Percentiles rank a stretch among this genome's conserved stretches.
Evolutionary conservation across 2,797 vertebrate species (phyloP).

Genomic region (Orestias chungarensis): DNA sequence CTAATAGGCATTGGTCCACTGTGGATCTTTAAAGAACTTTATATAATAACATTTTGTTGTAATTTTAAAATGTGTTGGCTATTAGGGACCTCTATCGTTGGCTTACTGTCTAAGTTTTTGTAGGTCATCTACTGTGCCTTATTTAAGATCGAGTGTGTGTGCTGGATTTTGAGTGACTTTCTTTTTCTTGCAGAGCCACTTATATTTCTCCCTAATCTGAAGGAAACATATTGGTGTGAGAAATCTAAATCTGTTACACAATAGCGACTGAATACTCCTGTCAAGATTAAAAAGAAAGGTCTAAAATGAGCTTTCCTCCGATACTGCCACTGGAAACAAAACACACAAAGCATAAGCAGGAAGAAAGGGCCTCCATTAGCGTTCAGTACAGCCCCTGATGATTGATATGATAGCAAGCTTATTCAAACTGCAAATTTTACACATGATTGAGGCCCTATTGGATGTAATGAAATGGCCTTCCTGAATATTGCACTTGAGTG

Average conservation of each 20-base stretch:
- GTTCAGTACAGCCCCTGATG: constrained; percentile 82
- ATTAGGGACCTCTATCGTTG: background rate
- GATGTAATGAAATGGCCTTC: constrained; percentile 94
- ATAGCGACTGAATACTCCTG: constrained; percentile 72
- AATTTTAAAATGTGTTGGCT: too few relatives aligned
- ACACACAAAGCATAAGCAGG: constrained; percentile 86
- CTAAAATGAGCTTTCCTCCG: constrained; percentile 79
- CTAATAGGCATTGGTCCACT: too few relatives aligned
- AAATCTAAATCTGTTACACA: constrained; percentile 62
- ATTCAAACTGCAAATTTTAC: constrained; percentile 94
- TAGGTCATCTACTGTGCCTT: background rate
- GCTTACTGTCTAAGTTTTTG: constrained; percentile 14
- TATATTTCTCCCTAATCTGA: constrained; percentile 70
- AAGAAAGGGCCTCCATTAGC: constrained; percentile 91
- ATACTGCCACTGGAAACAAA: constrained; percentile 83
- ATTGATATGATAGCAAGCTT: constrained; percentile 90
- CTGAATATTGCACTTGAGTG: constrained; percentile 90
- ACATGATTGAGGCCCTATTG: constrained; percentile 96
- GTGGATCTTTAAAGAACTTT: too few relatives aligned
- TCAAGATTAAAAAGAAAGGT: constrained; percentile 73
- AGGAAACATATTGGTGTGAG: constrained; percentile 80
- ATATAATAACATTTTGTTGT: too few relatives aligned
- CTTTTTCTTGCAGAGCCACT: constrained; percentile 33
- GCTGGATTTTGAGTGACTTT: constrained; percentile 37
- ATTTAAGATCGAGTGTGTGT: constrained; percentile 26